Percentiles rank a stretch among this genome's conserved stretches.
phyloP scores from a whole-genome alignment of 2,113 vertebrate genomes.

The Myotis yumanensis region DNA sequence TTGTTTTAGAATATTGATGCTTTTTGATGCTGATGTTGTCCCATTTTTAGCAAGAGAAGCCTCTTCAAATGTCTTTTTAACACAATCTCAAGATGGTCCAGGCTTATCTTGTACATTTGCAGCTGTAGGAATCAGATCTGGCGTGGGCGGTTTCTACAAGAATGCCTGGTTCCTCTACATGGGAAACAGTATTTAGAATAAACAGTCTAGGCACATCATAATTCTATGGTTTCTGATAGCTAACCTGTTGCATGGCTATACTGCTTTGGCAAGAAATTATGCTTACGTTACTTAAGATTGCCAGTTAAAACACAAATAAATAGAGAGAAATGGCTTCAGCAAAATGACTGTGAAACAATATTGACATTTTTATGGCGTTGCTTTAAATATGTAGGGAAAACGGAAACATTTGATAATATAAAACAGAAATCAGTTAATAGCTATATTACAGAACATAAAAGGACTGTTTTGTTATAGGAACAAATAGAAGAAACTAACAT shows the following conservation, averaged over 20 bases:
- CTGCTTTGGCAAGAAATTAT: slow-evolving; percentile 6
- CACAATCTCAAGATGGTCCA: background rate
- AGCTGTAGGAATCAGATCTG: background rate
- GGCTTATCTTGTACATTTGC: background rate
- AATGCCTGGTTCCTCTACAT: background rate
- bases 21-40: slow-evolving; percentile 21
- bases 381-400: background rate
- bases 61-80: background rate
- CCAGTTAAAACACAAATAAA: background rate
- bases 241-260: background rate
- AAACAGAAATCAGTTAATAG: background rate
- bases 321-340: background rate
- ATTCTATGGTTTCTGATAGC: background rate
- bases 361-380: background rate
- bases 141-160: background rate
- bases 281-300: background rate
- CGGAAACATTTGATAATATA: background rate
- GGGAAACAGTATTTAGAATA: background rate
- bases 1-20: background rate
- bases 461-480: background rate
- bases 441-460: background rate
- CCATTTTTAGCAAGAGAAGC: background rate
- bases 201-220: background rate
- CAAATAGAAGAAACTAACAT: background rate
- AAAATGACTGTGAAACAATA: background rate